Conservation (phyloP, 64 coral and sea anemone genomes). For the Porites lutea region DNA sequence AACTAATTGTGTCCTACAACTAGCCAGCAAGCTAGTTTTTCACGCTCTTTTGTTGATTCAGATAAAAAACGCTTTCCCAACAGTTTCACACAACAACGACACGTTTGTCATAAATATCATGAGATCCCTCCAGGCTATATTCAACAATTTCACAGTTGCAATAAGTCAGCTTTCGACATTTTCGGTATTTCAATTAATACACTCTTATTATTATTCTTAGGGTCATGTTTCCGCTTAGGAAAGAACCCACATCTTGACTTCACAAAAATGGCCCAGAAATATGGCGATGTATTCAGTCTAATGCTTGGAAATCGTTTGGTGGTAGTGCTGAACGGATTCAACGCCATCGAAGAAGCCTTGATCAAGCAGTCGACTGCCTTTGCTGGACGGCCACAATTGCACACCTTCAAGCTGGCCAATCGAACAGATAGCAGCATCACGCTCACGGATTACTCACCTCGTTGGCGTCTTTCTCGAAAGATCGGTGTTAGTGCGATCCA, state of each 20-base stretch:
- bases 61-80: too few relatives aligned
- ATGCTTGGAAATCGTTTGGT: slow-evolving; percentile 72
- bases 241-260: slow-evolving; percentile 56
- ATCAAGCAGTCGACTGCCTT: slow-evolving; percentile 77
- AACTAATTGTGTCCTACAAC: too few relatives aligned
- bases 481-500: slow-evolving; percentile 54
- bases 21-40: too few relatives aligned
- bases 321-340: slow-evolving; percentile 73
- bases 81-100: too few relatives aligned
- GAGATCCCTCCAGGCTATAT: too few relatives aligned
- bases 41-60: too few relatives aligned
- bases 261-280: slow-evolving; percentile 70
- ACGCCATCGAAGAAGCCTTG: slow-evolving; percentile 71
- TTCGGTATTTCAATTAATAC: too few relatives aligned
- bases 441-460: not conserved
- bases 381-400: slow-evolving; percentile 67
- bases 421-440: slow-evolving; percentile 30
- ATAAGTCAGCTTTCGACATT: too few relatives aligned
- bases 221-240: slow-evolving; percentile 76
- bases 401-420: slow-evolving; percentile 53
- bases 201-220: not conserved
- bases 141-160: too few relatives aligned
- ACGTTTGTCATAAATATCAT: too few relatives aligned
- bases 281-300: slow-evolving; percentile 79
- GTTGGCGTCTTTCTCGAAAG: slow-evolving; percentile 35